Evolutionary conservation across 2,888 invertebrate species (phyloP).

Genomic region (Rhagophthalmus giganteus): DNA sequence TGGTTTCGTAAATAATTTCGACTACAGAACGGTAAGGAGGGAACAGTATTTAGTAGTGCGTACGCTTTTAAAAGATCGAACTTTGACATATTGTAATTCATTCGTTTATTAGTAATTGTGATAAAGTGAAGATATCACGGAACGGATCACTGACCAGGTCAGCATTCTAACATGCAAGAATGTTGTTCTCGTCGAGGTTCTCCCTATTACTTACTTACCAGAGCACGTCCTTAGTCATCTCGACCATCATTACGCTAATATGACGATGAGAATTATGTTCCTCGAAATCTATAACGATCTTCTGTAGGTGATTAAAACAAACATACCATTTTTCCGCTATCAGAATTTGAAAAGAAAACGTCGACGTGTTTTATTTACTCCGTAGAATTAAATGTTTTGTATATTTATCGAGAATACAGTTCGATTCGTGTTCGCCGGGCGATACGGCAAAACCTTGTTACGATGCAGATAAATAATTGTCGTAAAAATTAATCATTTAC

Average conservation of each 20-base stretch:
- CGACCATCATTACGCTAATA: conserved; percentile 19
- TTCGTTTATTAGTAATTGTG: no score
- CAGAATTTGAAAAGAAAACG: no score
- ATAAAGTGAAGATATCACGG: no score
- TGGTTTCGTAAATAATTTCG: no score
- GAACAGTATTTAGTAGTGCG: no score
- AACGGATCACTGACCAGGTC: conserved; percentile 24
- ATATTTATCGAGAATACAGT: neutral
- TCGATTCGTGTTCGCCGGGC: neutral
- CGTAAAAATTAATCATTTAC: no score
- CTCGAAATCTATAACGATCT: conserved; percentile 7
- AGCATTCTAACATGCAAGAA: conserved; percentile 15
- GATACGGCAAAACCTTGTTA: neutral
- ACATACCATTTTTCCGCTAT: conserved; percentile 3
- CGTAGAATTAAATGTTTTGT: neutral
- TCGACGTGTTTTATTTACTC: neutral
- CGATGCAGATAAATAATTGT: neutral
- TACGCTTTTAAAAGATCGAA: no score
- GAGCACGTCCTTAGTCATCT: conserved; percentile 15
- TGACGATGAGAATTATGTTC: conserved; percentile 1
- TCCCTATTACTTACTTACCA: conserved; percentile 10
- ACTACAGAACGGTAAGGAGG: no score
- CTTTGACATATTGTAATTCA: no score
- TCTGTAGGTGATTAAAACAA: conserved; percentile 4
- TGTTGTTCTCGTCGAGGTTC: conserved; percentile 12